These are phyloP conservation scores for Ferdinandea cuprea DNA, from an alignment of 2,888 invertebrate species.

Conservation along the genomic window DNA sequence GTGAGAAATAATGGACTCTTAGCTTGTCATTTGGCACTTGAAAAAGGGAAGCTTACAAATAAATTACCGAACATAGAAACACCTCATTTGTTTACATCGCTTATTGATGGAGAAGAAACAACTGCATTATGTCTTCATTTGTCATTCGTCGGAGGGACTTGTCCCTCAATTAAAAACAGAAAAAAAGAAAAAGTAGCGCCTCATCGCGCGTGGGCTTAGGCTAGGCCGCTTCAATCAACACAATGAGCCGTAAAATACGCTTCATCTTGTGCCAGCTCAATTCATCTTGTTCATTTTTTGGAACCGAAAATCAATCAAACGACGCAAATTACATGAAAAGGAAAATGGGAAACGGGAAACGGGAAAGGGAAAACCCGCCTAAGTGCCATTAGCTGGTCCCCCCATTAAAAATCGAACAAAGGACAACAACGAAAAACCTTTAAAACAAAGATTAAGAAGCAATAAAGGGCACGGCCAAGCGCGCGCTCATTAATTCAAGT, in stretches of 20 bases:
- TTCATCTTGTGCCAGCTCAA: constrained; percentile 8
- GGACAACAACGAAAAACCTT: constrained; percentile 6
- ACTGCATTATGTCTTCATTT: too few relatives aligned
- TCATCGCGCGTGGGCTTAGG: constrained; percentile 14
- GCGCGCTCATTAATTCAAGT: constrained; percentile 59
- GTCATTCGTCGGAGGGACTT: too few relatives aligned
- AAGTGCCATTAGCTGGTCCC: constrained; percentile 38
- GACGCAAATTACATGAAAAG: constrained; percentile 53
- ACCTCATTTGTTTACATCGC: too few relatives aligned
- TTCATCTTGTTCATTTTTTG: constrained; percentile 37
- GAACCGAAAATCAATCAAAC: constrained; percentile 45
- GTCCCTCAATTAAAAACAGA: too few relatives aligned
- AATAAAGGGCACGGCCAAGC: constrained; percentile 38
- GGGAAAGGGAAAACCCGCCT: constrained; percentile 1
- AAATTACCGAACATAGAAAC: too few relatives aligned
- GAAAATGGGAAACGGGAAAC: background rate
- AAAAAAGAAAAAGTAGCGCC: too few relatives aligned
- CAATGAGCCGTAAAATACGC: constrained; percentile 37
- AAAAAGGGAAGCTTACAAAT: too few relatives aligned
- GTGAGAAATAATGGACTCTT: too few relatives aligned
- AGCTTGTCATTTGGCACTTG: too few relatives aligned
- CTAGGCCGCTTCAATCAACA: constrained; percentile 5
- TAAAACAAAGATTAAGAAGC: constrained; percentile 22
- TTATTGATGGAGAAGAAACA: too few relatives aligned
- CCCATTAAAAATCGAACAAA: background rate